These are phyloP conservation scores for Leucosticte australis DNA, from an alignment of 2,113 vertebrate species.

Conservation along the genomic window DNA sequence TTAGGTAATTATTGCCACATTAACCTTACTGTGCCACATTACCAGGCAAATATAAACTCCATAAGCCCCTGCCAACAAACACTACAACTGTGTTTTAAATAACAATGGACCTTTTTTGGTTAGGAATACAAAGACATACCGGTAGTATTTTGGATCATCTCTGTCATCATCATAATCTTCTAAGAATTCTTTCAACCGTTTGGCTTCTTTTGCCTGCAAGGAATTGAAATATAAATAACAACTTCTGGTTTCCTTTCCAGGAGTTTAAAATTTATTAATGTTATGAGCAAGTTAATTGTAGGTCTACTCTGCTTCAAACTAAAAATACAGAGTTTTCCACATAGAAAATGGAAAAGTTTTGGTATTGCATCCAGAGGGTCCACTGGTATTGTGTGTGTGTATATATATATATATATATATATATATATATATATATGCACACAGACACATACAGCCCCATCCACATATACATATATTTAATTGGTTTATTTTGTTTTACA, in stretches of 20 bases:
- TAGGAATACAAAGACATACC: conserved; percentile 67
- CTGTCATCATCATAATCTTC: conserved; percentile 98
- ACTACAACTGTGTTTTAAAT: background rate
- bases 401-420: background rate
- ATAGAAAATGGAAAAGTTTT: background rate
- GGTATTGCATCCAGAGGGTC: background rate
- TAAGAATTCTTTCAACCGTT: conserved; percentile 95
- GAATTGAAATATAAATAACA: background rate
- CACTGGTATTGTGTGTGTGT: background rate
- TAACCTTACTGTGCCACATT: background rate
- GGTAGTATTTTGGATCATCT: conserved; percentile 98
- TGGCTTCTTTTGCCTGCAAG: conserved; percentile 92
- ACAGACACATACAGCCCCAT: background rate
- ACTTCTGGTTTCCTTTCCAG: background rate
- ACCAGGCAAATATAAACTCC: background rate
- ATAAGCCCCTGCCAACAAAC: background rate
- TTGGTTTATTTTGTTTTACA: background rate
- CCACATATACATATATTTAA: background rate
- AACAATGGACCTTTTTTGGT: background rate
- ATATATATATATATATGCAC: too few relatives aligned
- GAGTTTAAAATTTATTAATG: background rate
- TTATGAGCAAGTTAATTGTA: background rate
- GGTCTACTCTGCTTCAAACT: background rate
- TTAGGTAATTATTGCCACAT: background rate
- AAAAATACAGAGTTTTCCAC: background rate